Conservation (phyloP, 2,113 vertebrate species). For the Origma solitaria region DNA sequence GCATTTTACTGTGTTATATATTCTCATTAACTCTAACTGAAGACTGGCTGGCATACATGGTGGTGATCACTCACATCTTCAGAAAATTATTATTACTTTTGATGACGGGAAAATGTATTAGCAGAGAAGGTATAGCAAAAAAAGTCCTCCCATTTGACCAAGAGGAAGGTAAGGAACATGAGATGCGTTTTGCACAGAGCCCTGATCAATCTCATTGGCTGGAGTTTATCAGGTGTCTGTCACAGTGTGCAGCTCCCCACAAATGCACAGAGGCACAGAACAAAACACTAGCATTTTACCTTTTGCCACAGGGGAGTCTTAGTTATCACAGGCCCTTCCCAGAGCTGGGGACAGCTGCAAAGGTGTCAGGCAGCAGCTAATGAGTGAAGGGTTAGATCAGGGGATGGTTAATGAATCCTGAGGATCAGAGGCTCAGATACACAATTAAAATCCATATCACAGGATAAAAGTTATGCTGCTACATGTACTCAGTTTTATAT, state of each 20-base stretch:
- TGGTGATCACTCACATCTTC: background rate
- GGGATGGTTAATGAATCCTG: background rate
- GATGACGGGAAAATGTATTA: background rate
- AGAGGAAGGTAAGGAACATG: background rate
- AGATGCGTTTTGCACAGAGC: background rate
- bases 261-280: background rate
- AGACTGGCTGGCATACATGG: background rate
- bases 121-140: background rate
- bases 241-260: background rate
- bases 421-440: background rate
- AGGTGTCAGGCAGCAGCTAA: background rate
- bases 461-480: background rate
- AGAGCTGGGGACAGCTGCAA: background rate
- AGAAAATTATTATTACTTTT: background rate
- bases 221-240: background rate
- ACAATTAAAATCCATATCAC: background rate
- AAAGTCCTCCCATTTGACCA: background rate
- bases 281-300: background rate
- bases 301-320: background rate
- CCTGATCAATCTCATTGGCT: accelerated
- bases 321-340: background rate
- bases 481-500: background rate
- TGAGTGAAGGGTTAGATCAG: background rate
- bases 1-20: background rate
- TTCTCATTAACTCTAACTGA: background rate